A percentile compares a stretch with the other conserved stretches of the same genome.
Evolutionary conservation across 1,140 invertebrate species (phyloP).

Genomic region (Tyrophagus putrescentiae): DNA sequence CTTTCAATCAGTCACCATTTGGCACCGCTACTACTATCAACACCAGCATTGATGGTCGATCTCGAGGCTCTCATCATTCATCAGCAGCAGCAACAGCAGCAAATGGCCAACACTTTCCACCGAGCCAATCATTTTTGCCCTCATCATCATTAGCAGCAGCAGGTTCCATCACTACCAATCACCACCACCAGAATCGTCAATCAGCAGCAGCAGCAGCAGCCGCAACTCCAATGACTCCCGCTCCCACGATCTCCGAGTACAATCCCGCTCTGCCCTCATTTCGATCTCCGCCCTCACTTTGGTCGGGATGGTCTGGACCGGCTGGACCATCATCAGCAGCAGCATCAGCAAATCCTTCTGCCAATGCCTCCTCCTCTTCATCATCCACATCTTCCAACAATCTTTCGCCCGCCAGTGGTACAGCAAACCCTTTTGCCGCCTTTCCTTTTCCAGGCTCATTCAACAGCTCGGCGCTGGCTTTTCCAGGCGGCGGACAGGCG

Average conservation of each 20-base stretch:
- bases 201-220: not conserved
- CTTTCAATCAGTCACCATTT: not conserved
- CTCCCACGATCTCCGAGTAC: constrained; percentile 16
- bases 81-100: not conserved
- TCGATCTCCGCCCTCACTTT: not conserved
- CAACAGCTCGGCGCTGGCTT: too few relatives aligned
- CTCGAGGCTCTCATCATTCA: not conserved
- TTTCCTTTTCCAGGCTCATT: too few relatives aligned
- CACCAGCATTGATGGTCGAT: not conserved
- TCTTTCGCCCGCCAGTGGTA: too few relatives aligned
- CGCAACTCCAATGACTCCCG: not conserved
- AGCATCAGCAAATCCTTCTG: not conserved
- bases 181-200: not conserved
- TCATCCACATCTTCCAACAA: too few relatives aligned
- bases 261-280: constrained; percentile 17
- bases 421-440: too few relatives aligned
- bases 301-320: not conserved
- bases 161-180: not conserved
- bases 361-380: not conserved
- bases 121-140: not conserved
- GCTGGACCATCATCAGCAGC: not conserved
- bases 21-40: not conserved
- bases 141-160: constrained; percentile 1
- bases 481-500: too few relatives aligned
- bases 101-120: not conserved